These are phyloP conservation scores for Pluvianellus socialis DNA, from an alignment of 2,113 vertebrate species.

Conservation along the genomic window DNA sequence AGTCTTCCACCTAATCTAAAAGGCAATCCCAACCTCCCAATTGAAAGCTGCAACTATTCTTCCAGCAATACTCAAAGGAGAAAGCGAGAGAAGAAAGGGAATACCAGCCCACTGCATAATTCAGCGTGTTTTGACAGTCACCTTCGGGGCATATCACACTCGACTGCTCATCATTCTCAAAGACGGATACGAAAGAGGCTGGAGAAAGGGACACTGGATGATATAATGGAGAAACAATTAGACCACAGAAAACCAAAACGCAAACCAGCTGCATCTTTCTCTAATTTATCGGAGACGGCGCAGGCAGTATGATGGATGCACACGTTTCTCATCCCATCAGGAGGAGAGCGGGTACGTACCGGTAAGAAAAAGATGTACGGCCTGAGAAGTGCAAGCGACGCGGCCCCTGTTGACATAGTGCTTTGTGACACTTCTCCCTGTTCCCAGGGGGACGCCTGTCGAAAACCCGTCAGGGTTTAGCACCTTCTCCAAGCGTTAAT, in stretches of 20 bases:
- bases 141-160: slow-evolving; percentile 34
- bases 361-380: not conserved
- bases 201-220: slow-evolving; percentile 15
- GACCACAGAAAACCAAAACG: slow-evolving; percentile 4
- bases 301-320: not conserved
- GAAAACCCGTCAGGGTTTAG: slow-evolving; percentile 48
- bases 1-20: not conserved
- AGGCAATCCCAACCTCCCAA: not conserved
- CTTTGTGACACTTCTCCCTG: slow-evolving; percentile 38
- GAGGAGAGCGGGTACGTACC: not conserved
- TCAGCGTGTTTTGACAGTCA: slow-evolving; percentile 43
- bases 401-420: not conserved
- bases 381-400: not conserved
- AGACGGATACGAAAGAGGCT: slow-evolving; percentile 39
- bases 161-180: slow-evolving; percentile 44
- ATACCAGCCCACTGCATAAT: slow-evolving; percentile 34
- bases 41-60: not conserved
- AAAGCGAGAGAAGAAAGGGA: slow-evolving; percentile 19
- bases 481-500: slow-evolving; percentile 25
- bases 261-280: slow-evolving; percentile 42
- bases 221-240: slow-evolving; percentile 46
- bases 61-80: not conserved
- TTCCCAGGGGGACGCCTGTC: slow-evolving; percentile 14
- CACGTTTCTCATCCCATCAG: not conserved
- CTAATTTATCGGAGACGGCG: not conserved